Evolutionary conservation across 2,888 invertebrate genomes (phyloP), one percentile per base, ranked within the genome.

Genomic region (Pardosa pseudoannulata): DNA sequence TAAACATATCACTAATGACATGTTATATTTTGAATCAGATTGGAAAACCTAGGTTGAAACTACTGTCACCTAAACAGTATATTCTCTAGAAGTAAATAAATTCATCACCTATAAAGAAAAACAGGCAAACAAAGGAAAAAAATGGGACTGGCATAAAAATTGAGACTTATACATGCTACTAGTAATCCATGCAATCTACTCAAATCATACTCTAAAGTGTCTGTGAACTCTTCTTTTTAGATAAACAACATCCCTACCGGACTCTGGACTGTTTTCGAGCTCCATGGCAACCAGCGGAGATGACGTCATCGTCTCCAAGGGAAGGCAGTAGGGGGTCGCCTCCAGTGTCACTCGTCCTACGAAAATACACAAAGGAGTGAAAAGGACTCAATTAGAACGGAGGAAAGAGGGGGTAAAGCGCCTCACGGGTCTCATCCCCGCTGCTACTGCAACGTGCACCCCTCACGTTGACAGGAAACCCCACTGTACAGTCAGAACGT

Each of bases 241-340:
- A 56, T 67, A n/a, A 28, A 36, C 36, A 36, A 36, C 9, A 23
- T 1, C 6, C 56, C 62, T 46, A 87, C 87, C 80, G 65, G 87
- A 87, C 64, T 87, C 87, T 27, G 56, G 75, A 39, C 87, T 87
- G 23, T 76, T 80, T 27, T 80, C 80, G 1, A 76, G 23, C 41
- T 87, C 87, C 72, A 67, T 71, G 27, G 75, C 68, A 50, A 74
- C 71, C n/a, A 31, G 19, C 32, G 72, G 73, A 11, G 74, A 74
- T 56, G 56, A 56, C 36, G 70, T 74, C 32, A 73, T 50, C 29
- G 64, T 70, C 39, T 67, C 87, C 56, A 79, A 50, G 7, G 87
- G 79, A 39, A 75, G 67, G 6, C 79, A 65, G 41, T 71, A 64
- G 19, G 75, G 65, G 31, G 87, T 76, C 7, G 50, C 32, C 31